Base-by-base conservation (phyloP, 2,113 vertebrate genomes). In the Tor tambroides region DNA sequence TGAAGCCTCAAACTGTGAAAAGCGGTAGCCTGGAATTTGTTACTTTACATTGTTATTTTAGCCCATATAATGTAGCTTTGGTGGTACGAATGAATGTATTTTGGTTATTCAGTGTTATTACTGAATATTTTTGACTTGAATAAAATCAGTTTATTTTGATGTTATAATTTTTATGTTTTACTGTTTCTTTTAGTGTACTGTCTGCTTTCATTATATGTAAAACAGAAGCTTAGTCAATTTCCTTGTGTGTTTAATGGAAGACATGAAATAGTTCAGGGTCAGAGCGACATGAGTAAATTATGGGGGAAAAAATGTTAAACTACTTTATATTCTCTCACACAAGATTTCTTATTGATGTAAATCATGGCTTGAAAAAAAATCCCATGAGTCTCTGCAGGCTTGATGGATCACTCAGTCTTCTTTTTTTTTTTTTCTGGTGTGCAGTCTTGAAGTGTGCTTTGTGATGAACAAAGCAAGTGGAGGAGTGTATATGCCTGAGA, bases 391-490 rank as follows among this genome's bases (percentile, higher is more conserved):
- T 41, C 35, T 51, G 2, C n/a, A 35, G 56, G 30, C 35, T 85
- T 80, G 61, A 84, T 81, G 23, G 76, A 85, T 75, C 41, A 32
- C 46, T 43, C 65, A 46, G 72, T 59, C 17, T 56, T 81, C 1
- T 71, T 46, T 49, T 35, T 71, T 46, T 49, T 35, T 19, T 11
- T 51, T 17, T 11, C 41, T 17, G n/a, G 41, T 15, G 12, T 63
- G 41, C 19, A 35, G 15, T 41, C 59, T 83, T 28, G 15, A 56
- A 54, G 59, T 86, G 59, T 87, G 43, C 35, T 84, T 75, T 54
- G 82, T 89, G 87, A 72, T 19, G 86, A 88, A 89, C n/a, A 78
- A 63, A 49, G 69, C n/a, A 49, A 32, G 67, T 85, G 59, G 86
- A 21, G 79, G 21, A 63, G 54, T 67, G 41, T 69, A 30, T 43